Evolutionary conservation across 2,113 vertebrate genomes (phyloP).

Genomic region (Rattus rattus): DNA sequence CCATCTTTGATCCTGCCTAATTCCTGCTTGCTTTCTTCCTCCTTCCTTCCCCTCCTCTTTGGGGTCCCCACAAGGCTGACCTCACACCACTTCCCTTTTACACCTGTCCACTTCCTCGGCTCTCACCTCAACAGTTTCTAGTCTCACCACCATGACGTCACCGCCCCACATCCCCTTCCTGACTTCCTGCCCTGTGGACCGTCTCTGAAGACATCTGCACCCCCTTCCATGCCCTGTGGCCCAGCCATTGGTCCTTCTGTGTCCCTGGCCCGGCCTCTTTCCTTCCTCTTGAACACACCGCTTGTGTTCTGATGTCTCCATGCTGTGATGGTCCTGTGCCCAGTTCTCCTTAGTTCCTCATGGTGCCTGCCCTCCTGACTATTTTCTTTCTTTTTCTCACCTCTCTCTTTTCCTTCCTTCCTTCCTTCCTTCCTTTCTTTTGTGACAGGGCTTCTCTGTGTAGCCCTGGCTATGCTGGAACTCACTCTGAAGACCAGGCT

Average conservation of each 20-base stretch:
- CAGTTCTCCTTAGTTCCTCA: not conserved
- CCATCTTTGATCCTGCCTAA: no score
- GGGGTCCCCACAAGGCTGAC: not conserved
- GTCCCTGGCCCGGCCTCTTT: not conserved
- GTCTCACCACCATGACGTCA: fast-evolving
- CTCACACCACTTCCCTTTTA: constrained; percentile 17
- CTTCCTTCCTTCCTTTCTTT: no score
- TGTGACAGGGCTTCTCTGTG: no score
- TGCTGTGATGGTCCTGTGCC: not conserved
- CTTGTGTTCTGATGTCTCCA: not conserved
- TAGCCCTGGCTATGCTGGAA: no score
- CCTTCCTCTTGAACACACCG: not conserved
- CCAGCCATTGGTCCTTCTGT: not conserved
- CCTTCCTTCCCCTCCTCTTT: not conserved
- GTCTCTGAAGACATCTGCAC: not conserved
- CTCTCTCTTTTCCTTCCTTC: not conserved
- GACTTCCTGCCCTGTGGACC: not conserved
- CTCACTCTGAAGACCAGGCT: no score
- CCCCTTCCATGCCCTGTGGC: fast-evolving
- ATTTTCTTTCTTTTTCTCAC: not conserved
- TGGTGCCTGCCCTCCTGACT: not conserved
- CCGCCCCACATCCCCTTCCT: not conserved
- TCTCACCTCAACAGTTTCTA: not conserved
- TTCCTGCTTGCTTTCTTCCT: not conserved
- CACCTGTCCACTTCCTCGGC: not conserved